Conservation (phyloP, 2,888 invertebrate species). For the Oxytorus armatus region DNA sequence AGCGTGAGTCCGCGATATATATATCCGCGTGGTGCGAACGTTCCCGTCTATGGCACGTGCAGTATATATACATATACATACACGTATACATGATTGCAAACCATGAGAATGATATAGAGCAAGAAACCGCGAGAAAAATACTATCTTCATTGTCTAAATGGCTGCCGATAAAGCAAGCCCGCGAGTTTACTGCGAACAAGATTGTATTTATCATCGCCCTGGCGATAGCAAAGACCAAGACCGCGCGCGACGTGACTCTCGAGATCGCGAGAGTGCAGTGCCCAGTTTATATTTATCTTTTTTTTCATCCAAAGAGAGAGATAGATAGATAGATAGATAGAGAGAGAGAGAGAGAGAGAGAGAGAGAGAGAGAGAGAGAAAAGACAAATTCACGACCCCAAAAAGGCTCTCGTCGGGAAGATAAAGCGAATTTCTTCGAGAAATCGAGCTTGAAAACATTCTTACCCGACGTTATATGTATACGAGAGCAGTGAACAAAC, state of each 20-base stretch:
- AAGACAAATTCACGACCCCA: conserved; percentile 45
- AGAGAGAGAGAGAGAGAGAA: conserved; percentile 14
- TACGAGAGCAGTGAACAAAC: conserved; percentile 15
- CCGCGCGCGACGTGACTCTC: conserved; percentile 41
- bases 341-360: conserved; percentile 17
- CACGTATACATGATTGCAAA: conserved; percentile 13
- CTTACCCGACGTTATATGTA: conserved; percentile 30
- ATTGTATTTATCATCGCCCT: conserved; percentile 81
- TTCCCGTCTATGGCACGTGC: not conserved
- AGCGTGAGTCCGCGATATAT: conserved; percentile 43
- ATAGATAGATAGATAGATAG: conserved; percentile 19
- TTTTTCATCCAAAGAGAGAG: too few relatives aligned
- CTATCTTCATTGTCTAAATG: conserved; percentile 83
- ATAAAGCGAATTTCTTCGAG: conserved; percentile 59
- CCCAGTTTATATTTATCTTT: conserved; percentile 53
- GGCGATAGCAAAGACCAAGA: conserved; percentile 67
- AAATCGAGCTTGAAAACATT: conserved; percentile 51
- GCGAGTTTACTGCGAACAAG: conserved; percentile 79
- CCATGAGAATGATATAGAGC: conserved; percentile 76
- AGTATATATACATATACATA: conserved; percentile 18
- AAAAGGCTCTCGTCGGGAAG: conserved; percentile 40
- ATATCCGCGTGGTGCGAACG: not conserved
- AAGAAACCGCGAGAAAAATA: conserved; percentile 81
- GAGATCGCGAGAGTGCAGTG: conserved; percentile 41
- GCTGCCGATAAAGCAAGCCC: conserved; percentile 80